These are phyloP conservation scores for Luidia sarsii DNA, from an alignment of 53 echinoderm and acorn worm species.

Conservation along the genomic window DNA sequence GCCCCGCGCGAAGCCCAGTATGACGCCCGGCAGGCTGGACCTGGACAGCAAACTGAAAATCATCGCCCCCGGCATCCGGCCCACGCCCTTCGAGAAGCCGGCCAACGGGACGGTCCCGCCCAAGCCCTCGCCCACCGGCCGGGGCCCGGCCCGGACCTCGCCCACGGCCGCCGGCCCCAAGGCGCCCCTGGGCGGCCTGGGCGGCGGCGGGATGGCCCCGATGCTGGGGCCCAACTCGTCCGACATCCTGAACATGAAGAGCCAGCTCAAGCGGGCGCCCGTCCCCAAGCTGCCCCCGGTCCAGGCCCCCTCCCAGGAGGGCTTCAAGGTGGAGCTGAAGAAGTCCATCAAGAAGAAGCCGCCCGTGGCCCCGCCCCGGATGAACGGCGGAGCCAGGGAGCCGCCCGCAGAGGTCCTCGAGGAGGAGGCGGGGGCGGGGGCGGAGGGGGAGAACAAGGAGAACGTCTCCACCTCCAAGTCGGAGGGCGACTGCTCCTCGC, in stretches of 20 bases:
- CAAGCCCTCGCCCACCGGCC: background rate
- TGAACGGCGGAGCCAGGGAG: background rate
- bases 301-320: conserved; percentile 1
- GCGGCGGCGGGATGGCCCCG: too few relatives aligned
- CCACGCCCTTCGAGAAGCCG: background rate
- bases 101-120: conserved; percentile 1
- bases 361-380: background rate
- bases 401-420: background rate
- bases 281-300: background rate
- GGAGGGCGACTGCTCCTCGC: conserved; percentile 26
- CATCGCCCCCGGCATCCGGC: conserved; percentile 10
- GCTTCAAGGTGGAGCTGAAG: conserved; percentile 14
- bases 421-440: background rate
- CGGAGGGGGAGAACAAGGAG: conserved; percentile 9
- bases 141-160: background rate
- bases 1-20: background rate
- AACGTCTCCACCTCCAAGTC: conserved; percentile 29
- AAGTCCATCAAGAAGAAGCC: conserved; percentile 29
- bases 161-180: background rate
- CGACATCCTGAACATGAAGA: conserved; percentile 33
- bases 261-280: conserved; percentile 16
- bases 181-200: background rate
- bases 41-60: conserved; percentile 15
- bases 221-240: conserved; percentile 3
- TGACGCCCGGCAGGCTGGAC: conserved; percentile 36